Percentiles rank a stretch among this genome's conserved stretches.
These are phyloP conservation scores for Chrysotoxum bicinctum DNA, from an alignment of 2,888 invertebrate genomes.

Conservation along the genomic window DNA sequence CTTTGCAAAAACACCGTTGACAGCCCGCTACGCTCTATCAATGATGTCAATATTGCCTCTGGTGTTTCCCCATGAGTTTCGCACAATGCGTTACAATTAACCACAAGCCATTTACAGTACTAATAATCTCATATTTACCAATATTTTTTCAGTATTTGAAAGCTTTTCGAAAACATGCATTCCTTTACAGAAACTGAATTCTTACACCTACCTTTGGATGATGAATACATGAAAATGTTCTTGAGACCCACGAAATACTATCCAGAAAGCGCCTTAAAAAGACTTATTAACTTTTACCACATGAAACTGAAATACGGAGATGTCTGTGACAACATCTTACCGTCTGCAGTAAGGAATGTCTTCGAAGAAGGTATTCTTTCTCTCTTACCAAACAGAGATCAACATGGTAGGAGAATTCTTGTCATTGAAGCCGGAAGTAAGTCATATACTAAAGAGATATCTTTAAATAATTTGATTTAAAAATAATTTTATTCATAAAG, in stretches of 20 bases:
- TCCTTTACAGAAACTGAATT: slow-evolving; percentile 84
- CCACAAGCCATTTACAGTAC: too few relatives aligned
- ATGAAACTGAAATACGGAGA: slow-evolving; percentile 86
- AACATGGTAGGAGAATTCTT: slow-evolving; percentile 87
- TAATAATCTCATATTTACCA: too few relatives aligned
- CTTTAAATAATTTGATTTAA: background rate
- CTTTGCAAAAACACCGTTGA: too few relatives aligned
- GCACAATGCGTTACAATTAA: too few relatives aligned
- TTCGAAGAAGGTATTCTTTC: slow-evolving; percentile 86
- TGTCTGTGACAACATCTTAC: slow-evolving; percentile 85
- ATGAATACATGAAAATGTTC: slow-evolving; percentile 89
- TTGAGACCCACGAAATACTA: slow-evolving; percentile 94
- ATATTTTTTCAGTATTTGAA: too few relatives aligned
- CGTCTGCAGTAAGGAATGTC: slow-evolving; percentile 84
- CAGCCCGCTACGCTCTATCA: too few relatives aligned
- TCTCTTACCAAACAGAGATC: slow-evolving; percentile 87
- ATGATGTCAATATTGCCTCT: too few relatives aligned
- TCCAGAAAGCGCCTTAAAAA: slow-evolving; percentile 89
- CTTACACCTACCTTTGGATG: slow-evolving; percentile 86
- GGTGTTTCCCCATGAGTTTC: too few relatives aligned
- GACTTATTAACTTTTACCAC: slow-evolving; percentile 89
- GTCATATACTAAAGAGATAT: slow-evolving; percentile 74
- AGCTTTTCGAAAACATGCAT: background rate
- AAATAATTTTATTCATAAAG: slow-evolving; percentile 79
- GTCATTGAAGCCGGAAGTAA: slow-evolving; percentile 88